phyloP scores from a whole-genome alignment of 2,113 vertebrate species.

The Pollachius pollachius region DNA sequence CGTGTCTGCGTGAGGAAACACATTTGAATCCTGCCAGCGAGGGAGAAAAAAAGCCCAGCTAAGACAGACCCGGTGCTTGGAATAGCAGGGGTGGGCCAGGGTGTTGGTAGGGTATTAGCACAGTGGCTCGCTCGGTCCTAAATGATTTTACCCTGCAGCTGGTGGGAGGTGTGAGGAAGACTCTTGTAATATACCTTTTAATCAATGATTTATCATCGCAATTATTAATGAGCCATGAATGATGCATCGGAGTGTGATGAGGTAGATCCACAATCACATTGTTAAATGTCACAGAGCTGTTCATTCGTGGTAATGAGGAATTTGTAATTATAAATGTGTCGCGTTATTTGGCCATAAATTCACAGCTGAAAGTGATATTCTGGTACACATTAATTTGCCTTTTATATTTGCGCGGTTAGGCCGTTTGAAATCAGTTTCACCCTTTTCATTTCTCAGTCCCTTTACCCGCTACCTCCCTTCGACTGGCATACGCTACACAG shows the following conservation, averaged over 20 bases:
- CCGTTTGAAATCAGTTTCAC: slow-evolving; percentile 28
- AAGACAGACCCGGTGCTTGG: slow-evolving; percentile 46
- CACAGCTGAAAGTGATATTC: slow-evolving; percentile 13
- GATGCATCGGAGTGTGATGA: slow-evolving; percentile 61
- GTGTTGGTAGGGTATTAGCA: slow-evolving; percentile 36
- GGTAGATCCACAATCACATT: slow-evolving; percentile 54
- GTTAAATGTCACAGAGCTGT: slow-evolving; percentile 54
- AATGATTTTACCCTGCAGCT: background rate
- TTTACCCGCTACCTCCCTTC: slow-evolving; percentile 25
- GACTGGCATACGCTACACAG: slow-evolving; percentile 32
- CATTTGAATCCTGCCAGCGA: slow-evolving; percentile 68
- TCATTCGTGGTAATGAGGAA: slow-evolving; percentile 45
- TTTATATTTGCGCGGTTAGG: slow-evolving; percentile 18
- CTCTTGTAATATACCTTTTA: slow-evolving; percentile 56
- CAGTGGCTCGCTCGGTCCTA: background rate
- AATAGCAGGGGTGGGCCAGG: slow-evolving; percentile 34
- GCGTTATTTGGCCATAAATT: slow-evolving; percentile 43
- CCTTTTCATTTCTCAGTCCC: slow-evolving; percentile 45
- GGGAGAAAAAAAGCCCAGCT: slow-evolving; percentile 30
- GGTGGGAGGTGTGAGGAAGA: slow-evolving; percentile 55
- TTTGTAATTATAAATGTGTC: slow-evolving; percentile 55
- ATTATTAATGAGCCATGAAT: slow-evolving; percentile 65
- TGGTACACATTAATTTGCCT: slow-evolving; percentile 13
- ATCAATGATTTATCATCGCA: slow-evolving; percentile 64
- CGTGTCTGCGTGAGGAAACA: slow-evolving; percentile 75